These are phyloP conservation scores for Drosophila emarginata DNA, from an alignment of 2,888 invertebrate species.

Conservation along the genomic window DNA sequence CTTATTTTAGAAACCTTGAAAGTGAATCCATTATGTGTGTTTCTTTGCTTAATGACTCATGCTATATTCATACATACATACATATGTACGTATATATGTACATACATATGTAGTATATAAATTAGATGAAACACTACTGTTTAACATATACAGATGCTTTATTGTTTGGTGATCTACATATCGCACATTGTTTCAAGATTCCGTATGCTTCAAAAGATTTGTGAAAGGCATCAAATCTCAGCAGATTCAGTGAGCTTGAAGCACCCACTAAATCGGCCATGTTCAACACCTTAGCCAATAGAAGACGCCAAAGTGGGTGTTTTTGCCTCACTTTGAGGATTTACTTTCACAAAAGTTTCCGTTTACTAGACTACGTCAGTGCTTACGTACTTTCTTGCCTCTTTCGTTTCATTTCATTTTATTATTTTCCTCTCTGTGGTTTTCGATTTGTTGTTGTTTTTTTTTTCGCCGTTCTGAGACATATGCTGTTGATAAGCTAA, in stretches of 20 bases:
- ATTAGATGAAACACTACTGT: slow-evolving; percentile 18
- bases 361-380: slow-evolving; percentile 54
- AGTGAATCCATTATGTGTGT: slow-evolving; percentile 33
- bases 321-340: slow-evolving; percentile 30
- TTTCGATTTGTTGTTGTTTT: slow-evolving; percentile 19
- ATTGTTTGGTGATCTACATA: background rate
- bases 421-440: slow-evolving; percentile 2
- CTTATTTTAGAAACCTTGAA: slow-evolving; percentile 45
- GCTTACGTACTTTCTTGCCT: slow-evolving; percentile 57
- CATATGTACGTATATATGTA: background rate
- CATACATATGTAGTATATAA: too few species aligned
- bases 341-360: slow-evolving; percentile 62
- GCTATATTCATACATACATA: slow-evolving; percentile 1
- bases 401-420: slow-evolving; percentile 2
- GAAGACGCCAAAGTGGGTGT: background rate
- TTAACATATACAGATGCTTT: slow-evolving; percentile 26
- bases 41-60: background rate
- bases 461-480: slow-evolving; percentile 9
- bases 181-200: background rate
- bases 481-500: slow-evolving; percentile 59
- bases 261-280: slow-evolving; percentile 23
- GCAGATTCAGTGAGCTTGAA: slow-evolving; percentile 13
- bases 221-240: slow-evolving; percentile 59
- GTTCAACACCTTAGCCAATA: slow-evolving; percentile 13
- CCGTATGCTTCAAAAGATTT: slow-evolving; percentile 22